Evolutionary conservation across 2,888 invertebrate species (phyloP).

Genomic region (Orchesella flavescens): DNA sequence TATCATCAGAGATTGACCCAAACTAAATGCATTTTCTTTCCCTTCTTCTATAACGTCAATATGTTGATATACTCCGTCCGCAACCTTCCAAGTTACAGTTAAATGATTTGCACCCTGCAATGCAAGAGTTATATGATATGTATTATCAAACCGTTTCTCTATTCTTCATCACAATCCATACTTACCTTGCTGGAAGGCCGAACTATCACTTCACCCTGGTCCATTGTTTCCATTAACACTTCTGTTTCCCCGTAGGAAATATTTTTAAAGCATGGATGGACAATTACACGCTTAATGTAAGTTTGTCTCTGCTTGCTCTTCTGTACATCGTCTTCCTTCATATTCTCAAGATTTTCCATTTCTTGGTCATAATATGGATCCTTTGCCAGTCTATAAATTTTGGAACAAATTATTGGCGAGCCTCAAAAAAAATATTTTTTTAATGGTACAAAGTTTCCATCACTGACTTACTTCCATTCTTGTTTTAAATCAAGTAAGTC

Average conservation of each 20-base stretch:
- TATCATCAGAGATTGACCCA: conserved; percentile 91
- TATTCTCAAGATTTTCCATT: conserved; percentile 84
- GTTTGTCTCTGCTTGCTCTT: conserved; percentile 85
- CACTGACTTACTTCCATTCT: conserved; percentile 85
- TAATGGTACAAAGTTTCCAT: neutral
- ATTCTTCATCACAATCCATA: too few species aligned
- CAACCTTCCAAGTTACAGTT: conserved; percentile 99
- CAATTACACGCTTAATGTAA: conserved; percentile 92
- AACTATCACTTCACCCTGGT: conserved; percentile 96
- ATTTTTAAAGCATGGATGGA: conserved; percentile 98
- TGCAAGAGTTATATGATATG: neutral
- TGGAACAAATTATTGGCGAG: neutral
- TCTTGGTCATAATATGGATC: conserved; percentile 94
- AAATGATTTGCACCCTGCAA: conserved; percentile 90
- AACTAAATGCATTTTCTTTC: conserved; percentile 95
- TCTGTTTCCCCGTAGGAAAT: conserved; percentile 94
- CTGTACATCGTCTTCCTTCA: conserved; percentile 86
- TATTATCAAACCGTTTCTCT: too few species aligned
- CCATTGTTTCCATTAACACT: conserved; percentile 90
- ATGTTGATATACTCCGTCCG: conserved; percentile 94
- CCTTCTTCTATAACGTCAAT: conserved; percentile 96
- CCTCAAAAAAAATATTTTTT: neutral
- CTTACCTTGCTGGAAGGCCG: conserved; percentile 90
- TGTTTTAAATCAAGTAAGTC: conserved; percentile 92
- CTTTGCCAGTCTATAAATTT: conserved; percentile 81